Evolutionary conservation across 2,113 vertebrate species (phyloP), one percentile per base, ranked within the genome.

Genomic region (Chitala chitala): DNA sequence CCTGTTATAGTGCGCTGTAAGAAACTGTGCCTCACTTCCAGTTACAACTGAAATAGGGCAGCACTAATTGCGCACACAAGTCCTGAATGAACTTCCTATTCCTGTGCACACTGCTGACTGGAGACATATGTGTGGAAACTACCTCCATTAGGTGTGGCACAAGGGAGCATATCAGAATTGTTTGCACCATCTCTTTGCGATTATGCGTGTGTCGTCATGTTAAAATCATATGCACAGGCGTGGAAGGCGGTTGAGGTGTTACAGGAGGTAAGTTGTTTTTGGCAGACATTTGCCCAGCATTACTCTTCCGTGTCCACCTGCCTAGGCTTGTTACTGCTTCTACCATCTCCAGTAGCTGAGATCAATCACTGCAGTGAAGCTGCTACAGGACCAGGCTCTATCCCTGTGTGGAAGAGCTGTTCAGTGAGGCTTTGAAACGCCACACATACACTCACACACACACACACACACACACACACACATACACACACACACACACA

Each of bases 181-280:
- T 29, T 36, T 36, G 4, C 59, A 33, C n/a, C 33, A 63, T 15
- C 59, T 46, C 44, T 46, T 46, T 12, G 12, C 12, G 12, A 46
- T 12, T 46, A 46, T 46, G 5, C 44, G 38, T 17, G 59, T 38
- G 59, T 63, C 31, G 33, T 63, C 59, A 63, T 63, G 29, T 38
- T 63, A 20, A 63, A 29, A 17, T 36, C 7, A 1, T n/a, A 20
- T 15, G 12, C 15, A 36, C n/a, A 20, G 31, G 31, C 38, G 5
- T 15, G 33, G 17, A 9, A 63, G 33, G n/a, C 59, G n/a, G 59
- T 15, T n/a, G 31, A 59, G 58, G 26, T 42, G 58, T 73, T 42
- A 73, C 44, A 73, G 56, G 55, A 48, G 48, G 42, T n/a, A 29
- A 42, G 55, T 46, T 73, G 36, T 64, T 64, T 46, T 38, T 51